Conservation (phyloP, 2,797 vertebrate genomes). For the Macroramphosus scolopax region DNA sequence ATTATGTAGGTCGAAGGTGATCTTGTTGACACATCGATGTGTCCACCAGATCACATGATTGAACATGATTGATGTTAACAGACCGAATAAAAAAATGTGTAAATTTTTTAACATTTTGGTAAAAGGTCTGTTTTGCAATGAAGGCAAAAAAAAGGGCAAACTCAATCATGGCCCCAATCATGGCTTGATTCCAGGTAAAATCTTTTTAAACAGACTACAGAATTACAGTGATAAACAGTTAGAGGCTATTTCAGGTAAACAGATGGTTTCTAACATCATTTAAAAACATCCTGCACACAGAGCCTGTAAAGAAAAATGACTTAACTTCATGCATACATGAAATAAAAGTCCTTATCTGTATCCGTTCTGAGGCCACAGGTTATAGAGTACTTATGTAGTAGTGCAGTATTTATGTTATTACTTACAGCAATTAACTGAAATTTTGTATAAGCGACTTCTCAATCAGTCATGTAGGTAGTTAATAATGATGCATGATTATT, state of each 20-base stretch:
- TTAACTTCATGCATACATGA: background rate
- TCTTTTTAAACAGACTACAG: background rate
- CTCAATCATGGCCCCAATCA: too few relatives aligned
- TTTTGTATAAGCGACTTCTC: slow-evolving; percentile 15
- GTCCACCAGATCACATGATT: too few relatives aligned
- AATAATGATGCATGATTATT: too few relatives aligned
- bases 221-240: background rate
- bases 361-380: slow-evolving; percentile 76
- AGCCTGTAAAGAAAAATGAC: too few relatives aligned
- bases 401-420: slow-evolving; percentile 17
- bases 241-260: background rate
- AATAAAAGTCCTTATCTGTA: slow-evolving; percentile 5
- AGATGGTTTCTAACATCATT: background rate
- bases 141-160: too few relatives aligned
- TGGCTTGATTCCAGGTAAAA: background rate
- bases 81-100: too few relatives aligned
- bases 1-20: slow-evolving; percentile 6
- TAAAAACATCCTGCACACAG: slow-evolving; percentile 1
- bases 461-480: background rate
- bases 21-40: too few relatives aligned
- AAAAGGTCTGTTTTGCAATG: too few relatives aligned
- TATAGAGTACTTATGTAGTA: slow-evolving; percentile 25
- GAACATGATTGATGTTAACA: background rate
- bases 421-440: slow-evolving; percentile 8
- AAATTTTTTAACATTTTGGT: too few relatives aligned